A percentile compares a stretch with the other conserved stretches of the same genome.
Conservation (phyloP, 2,888 invertebrate genomes). For the Tachina lurida region DNA sequence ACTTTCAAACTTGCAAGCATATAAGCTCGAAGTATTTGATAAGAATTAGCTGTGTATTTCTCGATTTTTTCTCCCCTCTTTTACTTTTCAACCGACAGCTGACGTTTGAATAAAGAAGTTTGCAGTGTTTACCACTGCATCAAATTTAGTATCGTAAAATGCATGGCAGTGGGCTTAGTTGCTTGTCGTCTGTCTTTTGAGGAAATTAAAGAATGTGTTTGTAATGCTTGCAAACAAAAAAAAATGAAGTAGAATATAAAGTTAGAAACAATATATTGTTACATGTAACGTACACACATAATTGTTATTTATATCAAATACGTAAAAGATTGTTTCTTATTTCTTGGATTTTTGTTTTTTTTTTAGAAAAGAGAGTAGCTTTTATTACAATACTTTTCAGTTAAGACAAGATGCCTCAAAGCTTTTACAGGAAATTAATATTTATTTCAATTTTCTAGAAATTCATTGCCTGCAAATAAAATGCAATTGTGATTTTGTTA, state of each 20-base stretch:
- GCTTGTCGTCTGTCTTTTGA: neutral
- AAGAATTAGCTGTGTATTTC: neutral
- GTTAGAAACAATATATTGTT: slow-evolving; percentile 1
- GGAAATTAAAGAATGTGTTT: slow-evolving; percentile 43
- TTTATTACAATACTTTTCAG: slow-evolving; percentile 9
- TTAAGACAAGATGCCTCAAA: slow-evolving; percentile 5
- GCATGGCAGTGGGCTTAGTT: neutral
- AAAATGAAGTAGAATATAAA: slow-evolving; percentile 16
- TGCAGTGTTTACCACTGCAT: slow-evolving; percentile 19
- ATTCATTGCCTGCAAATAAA: slow-evolving; percentile 15
- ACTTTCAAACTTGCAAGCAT: neutral
- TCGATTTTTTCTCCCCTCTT: slow-evolving; percentile 27
- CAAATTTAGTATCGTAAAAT: neutral
- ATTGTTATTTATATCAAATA: slow-evolving; percentile 61
- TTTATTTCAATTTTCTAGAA: slow-evolving; percentile 32
- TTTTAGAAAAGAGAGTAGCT: slow-evolving; percentile 15
- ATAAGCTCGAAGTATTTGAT: slow-evolving; percentile 27
- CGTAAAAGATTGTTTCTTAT: neutral
- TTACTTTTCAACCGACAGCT: slow-evolving; percentile 53
- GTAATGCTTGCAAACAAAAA: slow-evolving; percentile 39
- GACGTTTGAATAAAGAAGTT: slow-evolving; percentile 48
- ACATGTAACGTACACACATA: slow-evolving; percentile 9
- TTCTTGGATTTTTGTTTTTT: neutral
- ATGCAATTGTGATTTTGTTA: slow-evolving; percentile 8
- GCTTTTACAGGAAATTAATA: slow-evolving; percentile 47